phyloP scores from a whole-genome alignment of 2,113 vertebrate species.

The Onychorhynchus coronatus region DNA sequence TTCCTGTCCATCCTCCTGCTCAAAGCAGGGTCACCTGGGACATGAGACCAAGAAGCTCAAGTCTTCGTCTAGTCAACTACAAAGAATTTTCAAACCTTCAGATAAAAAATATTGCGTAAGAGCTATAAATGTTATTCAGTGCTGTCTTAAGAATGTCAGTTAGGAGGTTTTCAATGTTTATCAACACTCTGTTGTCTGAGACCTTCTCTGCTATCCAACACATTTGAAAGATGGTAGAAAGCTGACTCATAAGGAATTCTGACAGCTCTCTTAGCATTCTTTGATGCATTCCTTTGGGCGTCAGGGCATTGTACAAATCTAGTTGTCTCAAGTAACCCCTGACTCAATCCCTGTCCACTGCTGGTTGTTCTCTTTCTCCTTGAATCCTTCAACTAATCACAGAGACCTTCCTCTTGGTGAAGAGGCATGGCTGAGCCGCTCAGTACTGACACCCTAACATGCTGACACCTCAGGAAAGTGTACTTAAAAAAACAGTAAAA shows the following conservation, averaged over 20 bases:
- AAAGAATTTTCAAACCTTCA: not conserved
- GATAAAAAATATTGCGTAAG: not conserved
- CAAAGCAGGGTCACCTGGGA: not conserved
- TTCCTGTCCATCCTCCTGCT: not conserved
- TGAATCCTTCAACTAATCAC: not conserved
- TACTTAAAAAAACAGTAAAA: not conserved
- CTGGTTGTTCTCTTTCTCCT: not conserved
- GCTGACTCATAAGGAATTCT: not conserved
- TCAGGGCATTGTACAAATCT: not conserved
- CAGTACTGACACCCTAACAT: not conserved
- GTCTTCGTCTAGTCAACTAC: not conserved
- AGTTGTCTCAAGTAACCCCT: not conserved
- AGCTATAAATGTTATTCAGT: not conserved
- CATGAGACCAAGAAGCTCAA: not conserved
- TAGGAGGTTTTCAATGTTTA: not conserved
- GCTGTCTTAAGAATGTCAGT: not conserved
- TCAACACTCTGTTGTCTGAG: not conserved
- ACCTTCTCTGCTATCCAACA: not conserved
- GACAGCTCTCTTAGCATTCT: not conserved
- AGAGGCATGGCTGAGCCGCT: not conserved
- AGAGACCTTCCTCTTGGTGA: not conserved
- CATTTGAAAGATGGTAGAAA: not conserved
- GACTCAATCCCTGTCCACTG: not conserved
- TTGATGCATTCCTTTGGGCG: not conserved
- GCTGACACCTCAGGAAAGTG: rapidly evolving